These are phyloP conservation scores for Chloroceryle aenea DNA, from an alignment of 2,113 vertebrate species.

Conservation along the genomic window DNA sequence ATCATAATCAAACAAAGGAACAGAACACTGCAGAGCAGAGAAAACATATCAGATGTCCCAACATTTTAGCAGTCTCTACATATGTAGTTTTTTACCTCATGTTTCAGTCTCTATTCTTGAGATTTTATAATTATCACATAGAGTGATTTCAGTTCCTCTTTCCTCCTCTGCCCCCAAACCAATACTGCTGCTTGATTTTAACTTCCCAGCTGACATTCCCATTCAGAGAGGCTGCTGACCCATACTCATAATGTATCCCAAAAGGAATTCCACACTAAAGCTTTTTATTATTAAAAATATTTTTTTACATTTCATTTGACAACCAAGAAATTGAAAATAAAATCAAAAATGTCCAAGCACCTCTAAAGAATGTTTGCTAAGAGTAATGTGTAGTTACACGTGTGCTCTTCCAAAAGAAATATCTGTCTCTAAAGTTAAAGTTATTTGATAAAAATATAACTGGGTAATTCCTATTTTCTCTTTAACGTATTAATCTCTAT, in stretches of 20 bases:
- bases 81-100: not conserved
- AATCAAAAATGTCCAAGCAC: not conserved
- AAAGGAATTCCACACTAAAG: not conserved
- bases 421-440: not conserved
- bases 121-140: not conserved
- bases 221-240: not conserved
- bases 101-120: not conserved
- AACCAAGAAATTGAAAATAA: not conserved
- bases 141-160: not conserved
- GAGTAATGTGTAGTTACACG: not conserved
- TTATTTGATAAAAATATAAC: not conserved
- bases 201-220: not conserved
- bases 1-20: not conserved
- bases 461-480: not conserved
- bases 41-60: not conserved
- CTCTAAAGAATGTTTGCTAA: not conserved
- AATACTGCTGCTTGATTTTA: not conserved
- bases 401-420: not conserved
- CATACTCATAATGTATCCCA: not conserved
- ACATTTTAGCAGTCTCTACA: not conserved
- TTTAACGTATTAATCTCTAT: not conserved
- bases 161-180: not conserved
- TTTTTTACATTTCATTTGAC: not conserved
- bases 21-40: not conserved
- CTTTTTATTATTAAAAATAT: not conserved